Evolutionary conservation across 2,888 invertebrate genomes (phyloP), one percentile per base, ranked within the genome.

Genomic region (Oxycera nigricornis): DNA sequence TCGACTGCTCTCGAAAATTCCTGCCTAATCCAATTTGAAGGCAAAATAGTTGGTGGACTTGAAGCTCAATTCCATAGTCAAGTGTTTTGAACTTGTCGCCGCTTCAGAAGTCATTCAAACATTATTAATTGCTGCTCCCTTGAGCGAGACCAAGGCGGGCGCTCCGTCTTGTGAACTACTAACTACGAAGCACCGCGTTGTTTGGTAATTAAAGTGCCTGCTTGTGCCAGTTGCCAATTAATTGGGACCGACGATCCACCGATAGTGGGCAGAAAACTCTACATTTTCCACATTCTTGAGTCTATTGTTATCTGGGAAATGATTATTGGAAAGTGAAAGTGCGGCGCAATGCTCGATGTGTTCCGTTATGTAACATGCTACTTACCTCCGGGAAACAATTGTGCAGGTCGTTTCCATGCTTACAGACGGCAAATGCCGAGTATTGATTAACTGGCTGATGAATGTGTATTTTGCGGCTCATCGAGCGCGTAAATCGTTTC

Each of bases 21-120:
- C n/a, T 28, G 28, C 14, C 30, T 70, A 70, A 70, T 70, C 55
- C 70, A 70, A 70, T 70, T 70, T 67, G 24, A 9, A 24, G 6
- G 22, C 24, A n/a, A n/a, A 6, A 24, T 14, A 55, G 24, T 24
- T 55, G 17, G 3, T 22, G 22, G 11, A 55, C 55, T 20, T 22
- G 17, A 55, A 20, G 17, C 14, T 55, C 24, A 55, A 4, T 55
- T 11, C 2, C 17, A 11, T 24, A 6, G 1, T 55, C 17, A 55
- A 55, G 24, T 55, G 55, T 22, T 55, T 55, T 55, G 55, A 55
- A 24, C 55, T 55, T 55, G 55, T 46, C 9, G 24, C 55, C 7
- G 17, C 55, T 24, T 55, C 24, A 2, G 6, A 4, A 20, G 24
- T 22, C 6, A 24, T 14, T 17, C n/a, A n/a, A n/a, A n/a, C n/a